Percentiles rank a stretch among this genome's conserved stretches.
These are phyloP conservation scores for Prenolepis imparis DNA, from an alignment of 2,888 invertebrate genomes.

Conservation along the genomic window DNA sequence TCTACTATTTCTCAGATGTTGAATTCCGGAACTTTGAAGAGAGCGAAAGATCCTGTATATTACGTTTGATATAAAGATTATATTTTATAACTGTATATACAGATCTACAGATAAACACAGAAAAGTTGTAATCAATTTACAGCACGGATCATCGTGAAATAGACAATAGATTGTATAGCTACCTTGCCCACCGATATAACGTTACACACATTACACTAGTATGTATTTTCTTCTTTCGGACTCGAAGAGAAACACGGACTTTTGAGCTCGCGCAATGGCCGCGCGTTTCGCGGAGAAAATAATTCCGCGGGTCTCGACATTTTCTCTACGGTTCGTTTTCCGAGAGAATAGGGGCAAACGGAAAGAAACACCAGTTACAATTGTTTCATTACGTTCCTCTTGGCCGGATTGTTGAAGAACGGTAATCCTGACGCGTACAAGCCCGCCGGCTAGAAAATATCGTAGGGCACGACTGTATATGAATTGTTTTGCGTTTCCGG, in stretches of 20 bases:
- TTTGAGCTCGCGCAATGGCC: conserved; percentile 20
- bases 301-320: conserved; percentile 33
- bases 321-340: conserved; percentile 12
- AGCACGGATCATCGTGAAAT: background rate
- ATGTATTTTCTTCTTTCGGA: conserved; percentile 44
- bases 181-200: conserved; percentile 5
- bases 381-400: conserved; percentile 50
- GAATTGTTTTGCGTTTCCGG: conserved; percentile 44
- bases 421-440: conserved; percentile 48
- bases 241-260: conserved; percentile 46
- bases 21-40: background rate
- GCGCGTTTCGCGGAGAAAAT: conserved; percentile 42
- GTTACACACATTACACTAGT: conserved; percentile 30
- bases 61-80: background rate
- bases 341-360: conserved; percentile 5
- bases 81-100: background rate
- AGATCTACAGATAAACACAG: conserved; percentile 13
- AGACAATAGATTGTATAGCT: conserved; percentile 8
- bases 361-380: conserved; percentile 33
- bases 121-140: conserved; percentile 32
- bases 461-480: background rate
- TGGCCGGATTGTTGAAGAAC: conserved; percentile 7
- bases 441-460: conserved; percentile 47
- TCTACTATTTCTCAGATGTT: background rate
- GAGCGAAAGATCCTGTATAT: background rate